phyloP scores from a whole-genome alignment of 2,113 vertebrate species.

The Trichomycterus rosablanca region DNA sequence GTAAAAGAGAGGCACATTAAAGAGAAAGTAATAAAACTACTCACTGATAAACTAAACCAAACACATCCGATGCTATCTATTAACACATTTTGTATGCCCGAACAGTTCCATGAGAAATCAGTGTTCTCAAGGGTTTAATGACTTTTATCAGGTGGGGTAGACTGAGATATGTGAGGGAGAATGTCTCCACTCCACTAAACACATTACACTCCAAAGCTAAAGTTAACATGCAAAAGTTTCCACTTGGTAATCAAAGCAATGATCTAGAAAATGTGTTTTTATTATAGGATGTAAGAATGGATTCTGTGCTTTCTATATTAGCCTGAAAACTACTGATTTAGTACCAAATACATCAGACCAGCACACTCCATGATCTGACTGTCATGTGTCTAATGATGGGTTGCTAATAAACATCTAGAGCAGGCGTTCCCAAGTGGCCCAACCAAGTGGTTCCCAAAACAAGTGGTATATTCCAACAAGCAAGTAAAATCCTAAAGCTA shows the following conservation, averaged over 20 bases:
- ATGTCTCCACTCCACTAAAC: slow-evolving; percentile 1
- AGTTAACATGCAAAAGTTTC: slow-evolving; percentile 16
- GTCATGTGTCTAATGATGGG: slow-evolving; percentile 1
- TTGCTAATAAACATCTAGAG: slow-evolving; percentile 11
- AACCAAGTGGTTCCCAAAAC: too few species aligned
- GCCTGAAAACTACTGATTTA: too few species aligned
- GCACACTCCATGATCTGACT: too few species aligned
- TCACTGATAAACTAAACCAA: background rate
- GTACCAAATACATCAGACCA: too few species aligned
- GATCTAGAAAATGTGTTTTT: slow-evolving; percentile 30
- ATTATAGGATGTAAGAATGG: slow-evolving; percentile 14
- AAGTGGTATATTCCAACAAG: too few species aligned
- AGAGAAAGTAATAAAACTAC: background rate
- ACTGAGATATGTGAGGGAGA: slow-evolving; percentile 1
- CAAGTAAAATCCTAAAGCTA: too few species aligned
- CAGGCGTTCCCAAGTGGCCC: too few species aligned
- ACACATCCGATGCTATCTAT: background rate
- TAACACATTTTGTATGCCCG: background rate
- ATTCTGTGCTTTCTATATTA: background rate
- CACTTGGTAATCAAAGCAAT: slow-evolving; percentile 25
- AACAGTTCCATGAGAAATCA: background rate
- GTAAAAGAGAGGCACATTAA: background rate
- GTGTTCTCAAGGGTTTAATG: background rate
- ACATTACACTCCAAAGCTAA: slow-evolving; percentile 10
- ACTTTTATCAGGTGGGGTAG: slow-evolving; percentile 3